Conservation (phyloP, 1,140 invertebrate genomes). For the Macrobrachium nipponense region DNA sequence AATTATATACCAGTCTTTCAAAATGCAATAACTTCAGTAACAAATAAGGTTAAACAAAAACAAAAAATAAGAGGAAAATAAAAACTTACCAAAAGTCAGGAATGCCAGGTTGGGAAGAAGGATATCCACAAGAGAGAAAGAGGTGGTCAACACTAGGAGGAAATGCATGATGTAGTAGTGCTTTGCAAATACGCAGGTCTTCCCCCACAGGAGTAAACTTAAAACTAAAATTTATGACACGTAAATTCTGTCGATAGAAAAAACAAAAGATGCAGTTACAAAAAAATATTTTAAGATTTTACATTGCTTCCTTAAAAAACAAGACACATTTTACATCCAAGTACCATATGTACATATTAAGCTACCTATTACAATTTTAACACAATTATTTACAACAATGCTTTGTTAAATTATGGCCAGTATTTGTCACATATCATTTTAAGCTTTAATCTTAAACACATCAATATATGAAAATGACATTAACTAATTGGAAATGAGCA, state of each 20-base stretch:
- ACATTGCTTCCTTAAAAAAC: background rate
- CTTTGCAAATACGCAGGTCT: slow-evolving; percentile 82
- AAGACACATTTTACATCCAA: background rate
- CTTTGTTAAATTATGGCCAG: too few relatives aligned
- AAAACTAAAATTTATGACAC: slow-evolving; percentile 88
- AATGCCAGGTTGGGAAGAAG: slow-evolving; percentile 65
- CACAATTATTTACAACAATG: background rate
- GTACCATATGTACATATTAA: too few relatives aligned
- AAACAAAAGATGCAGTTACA: background rate
- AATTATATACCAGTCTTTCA: background rate
- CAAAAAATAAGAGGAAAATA: background rate
- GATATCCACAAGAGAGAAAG: slow-evolving; percentile 88
- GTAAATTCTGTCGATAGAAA: slow-evolving; percentile 77
- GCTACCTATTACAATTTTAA: too few relatives aligned
- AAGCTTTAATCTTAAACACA: too few relatives aligned
- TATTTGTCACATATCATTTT: too few relatives aligned
- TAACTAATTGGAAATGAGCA: too few relatives aligned
- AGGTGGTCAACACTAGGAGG: slow-evolving; percentile 84
- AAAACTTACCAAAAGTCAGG: slow-evolving; percentile 53
- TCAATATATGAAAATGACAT: too few relatives aligned
- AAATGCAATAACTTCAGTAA: slow-evolving; percentile 7
- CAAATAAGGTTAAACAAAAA: background rate
- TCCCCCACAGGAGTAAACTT: slow-evolving; percentile 84
- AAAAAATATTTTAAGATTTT: background rate
- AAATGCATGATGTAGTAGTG: slow-evolving; percentile 87